Evolutionary conservation across 2,888 invertebrate species (phyloP), one percentile per base, ranked within the genome.

Genomic region (Syrphus vitripennis): DNA sequence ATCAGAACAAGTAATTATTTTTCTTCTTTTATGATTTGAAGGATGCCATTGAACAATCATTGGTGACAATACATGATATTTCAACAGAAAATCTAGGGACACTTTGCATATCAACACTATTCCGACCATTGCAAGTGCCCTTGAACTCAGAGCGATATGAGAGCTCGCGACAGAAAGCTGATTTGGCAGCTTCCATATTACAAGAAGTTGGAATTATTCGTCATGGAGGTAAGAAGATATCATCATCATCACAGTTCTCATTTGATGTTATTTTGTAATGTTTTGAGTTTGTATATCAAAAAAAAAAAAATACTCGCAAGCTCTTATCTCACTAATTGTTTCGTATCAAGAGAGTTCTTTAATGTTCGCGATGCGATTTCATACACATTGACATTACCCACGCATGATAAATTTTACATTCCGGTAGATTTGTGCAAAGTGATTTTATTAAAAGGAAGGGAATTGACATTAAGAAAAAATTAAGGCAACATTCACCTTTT

Each of bases 21-120:
- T 14, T 37, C 0, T 48, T 40, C 14, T 10, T 14, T 0, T 1
- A 16, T 16, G 16, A 24, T 5, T 71, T 63, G n/a, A 90, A 94
- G 94, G 94, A 94, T 90, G 94, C 94, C 90, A 92, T 95, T 89
- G 95, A 96, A 89, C 94, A 94, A 53, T 95, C 96, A 2, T 92
- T 97, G 89, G 94, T 95, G 86, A 94, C 95, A 83, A 95, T 97
- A 88, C 96, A 96, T 92, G 96, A 96, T 88, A 95, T 96, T 88
- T 95, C 95, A 42, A 94, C 95, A 12, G 95, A 95, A 88, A 96
- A 95, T 87, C 94, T 95, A 78, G 96, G 96, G 12, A 94, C 95
- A 14, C 92, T 96, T 78, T 96, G 96, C 91, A 95, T 96, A 87
- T 95, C 95, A 6, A 95, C 95, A 89, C 93, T 94, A 24, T 96